A percentile compares a stretch with the other conserved stretches of the same genome.
phyloP scores from a whole-genome alignment of 2,888 invertebrate species.

The Bombylius discolor region DNA sequence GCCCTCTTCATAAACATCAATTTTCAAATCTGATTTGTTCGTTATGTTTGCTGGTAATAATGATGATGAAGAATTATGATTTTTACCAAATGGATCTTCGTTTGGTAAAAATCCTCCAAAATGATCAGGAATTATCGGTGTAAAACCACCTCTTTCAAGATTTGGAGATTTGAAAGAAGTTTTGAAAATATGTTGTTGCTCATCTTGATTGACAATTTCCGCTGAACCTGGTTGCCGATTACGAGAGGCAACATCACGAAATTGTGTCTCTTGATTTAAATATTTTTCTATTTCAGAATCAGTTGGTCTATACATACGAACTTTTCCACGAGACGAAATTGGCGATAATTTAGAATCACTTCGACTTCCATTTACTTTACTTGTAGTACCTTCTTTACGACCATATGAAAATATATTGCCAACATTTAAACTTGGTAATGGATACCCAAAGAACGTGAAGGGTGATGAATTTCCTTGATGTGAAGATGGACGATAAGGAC shows the following conservation, averaged over 20 bases:
- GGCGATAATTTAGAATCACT: neutral
- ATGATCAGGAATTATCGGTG: slow-evolving; percentile 58
- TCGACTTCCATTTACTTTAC: slow-evolving; percentile 4
- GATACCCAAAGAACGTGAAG: slow-evolving; percentile 77
- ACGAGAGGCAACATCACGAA: slow-evolving; percentile 18
- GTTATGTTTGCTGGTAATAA: neutral
- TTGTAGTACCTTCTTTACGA: slow-evolving; percentile 28
- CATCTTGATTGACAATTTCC: slow-evolving; percentile 25
- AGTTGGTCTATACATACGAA: slow-evolving; percentile 31
- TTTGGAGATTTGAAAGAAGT: slow-evolving; percentile 32
- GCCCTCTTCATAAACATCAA: neutral
- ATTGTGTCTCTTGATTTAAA: slow-evolving; percentile 21
- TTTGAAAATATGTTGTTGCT: slow-evolving; percentile 26
- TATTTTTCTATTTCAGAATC: slow-evolving; percentile 35
- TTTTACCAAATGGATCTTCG: slow-evolving; percentile 31
- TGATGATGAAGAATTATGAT: neutral
- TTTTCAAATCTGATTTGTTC: neutral
- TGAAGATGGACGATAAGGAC: slow-evolving; percentile 18
- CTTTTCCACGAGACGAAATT: slow-evolving; percentile 21
- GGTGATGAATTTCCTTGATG: slow-evolving; percentile 34
- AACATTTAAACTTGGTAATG: slow-evolving; percentile 58
- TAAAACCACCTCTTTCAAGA: slow-evolving; percentile 63
- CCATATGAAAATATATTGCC: slow-evolving; percentile 45
- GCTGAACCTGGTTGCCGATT: slow-evolving; percentile 25
- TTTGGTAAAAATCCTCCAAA: slow-evolving; percentile 63